Conservation (phyloP, 2,797 vertebrate species). For the Cichlasoma orientale region DNA sequence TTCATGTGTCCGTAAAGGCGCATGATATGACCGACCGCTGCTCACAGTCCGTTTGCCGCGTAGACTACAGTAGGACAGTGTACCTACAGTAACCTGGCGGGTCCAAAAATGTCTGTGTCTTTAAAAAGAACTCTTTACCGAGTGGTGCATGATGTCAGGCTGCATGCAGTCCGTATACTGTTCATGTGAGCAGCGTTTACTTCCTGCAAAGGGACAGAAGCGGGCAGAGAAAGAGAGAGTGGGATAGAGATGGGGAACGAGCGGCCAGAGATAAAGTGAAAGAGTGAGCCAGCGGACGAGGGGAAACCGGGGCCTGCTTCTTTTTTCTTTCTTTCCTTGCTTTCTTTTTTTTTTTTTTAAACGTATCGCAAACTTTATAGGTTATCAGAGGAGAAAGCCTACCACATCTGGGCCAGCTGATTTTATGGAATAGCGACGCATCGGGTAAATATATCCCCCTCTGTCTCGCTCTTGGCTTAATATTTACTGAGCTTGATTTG, state of each 20-base stretch:
- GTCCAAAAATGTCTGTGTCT: slow-evolving; percentile 76
- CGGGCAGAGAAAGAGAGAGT: slow-evolving; percentile 63
- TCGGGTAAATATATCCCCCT: slow-evolving; percentile 74
- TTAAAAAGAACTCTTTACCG: slow-evolving; percentile 78
- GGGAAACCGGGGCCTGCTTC: slow-evolving; percentile 64
- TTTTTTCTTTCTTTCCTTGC: not conserved
- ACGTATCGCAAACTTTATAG: slow-evolving; percentile 78
- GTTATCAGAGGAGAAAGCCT: slow-evolving; percentile 55
- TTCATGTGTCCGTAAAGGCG: slow-evolving; percentile 70
- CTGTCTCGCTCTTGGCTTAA: slow-evolving; percentile 15
- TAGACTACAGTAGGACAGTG: slow-evolving; percentile 22
- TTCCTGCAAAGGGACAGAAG: slow-evolving; percentile 82
- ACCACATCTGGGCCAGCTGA: slow-evolving; percentile 58
- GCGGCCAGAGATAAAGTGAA: slow-evolving; percentile 57
- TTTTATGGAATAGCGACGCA: slow-evolving; percentile 75
- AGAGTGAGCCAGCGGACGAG: slow-evolving; percentile 70
- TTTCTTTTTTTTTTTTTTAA: no score
- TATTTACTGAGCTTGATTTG: slow-evolving; percentile 62
- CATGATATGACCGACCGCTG: slow-evolving; percentile 40
- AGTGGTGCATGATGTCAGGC: slow-evolving; percentile 83
- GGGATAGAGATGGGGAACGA: slow-evolving; percentile 60
- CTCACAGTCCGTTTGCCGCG: slow-evolving; percentile 30
- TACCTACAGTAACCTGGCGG: slow-evolving; percentile 44
- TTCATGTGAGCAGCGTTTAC: slow-evolving; percentile 88
- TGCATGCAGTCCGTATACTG: slow-evolving; percentile 82